Conservation (phyloP, 2,797 vertebrate genomes). For the Loris lydekkerianus region DNA sequence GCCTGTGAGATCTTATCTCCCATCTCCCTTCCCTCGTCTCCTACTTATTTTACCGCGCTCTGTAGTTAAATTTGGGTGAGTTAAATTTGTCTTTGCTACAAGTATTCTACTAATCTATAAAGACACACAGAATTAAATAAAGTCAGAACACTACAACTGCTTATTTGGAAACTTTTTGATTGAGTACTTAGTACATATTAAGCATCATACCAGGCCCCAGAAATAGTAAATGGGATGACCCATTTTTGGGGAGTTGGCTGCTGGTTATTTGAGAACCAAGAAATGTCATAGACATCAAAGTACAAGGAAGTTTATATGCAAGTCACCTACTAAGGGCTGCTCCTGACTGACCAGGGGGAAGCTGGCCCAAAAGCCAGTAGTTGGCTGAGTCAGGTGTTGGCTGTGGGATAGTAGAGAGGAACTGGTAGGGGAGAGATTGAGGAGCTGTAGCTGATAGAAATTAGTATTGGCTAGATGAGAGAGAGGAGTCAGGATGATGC, state of each 20-base stretch:
- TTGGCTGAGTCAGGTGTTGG: neutral
- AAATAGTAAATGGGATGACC: neutral
- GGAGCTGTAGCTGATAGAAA: neutral
- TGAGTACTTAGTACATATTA: neutral
- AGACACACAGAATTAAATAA: slow-evolving; percentile 38
- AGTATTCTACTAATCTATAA: neutral
- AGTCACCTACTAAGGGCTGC: neutral
- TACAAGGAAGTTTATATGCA: neutral
- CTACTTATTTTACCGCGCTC: slow-evolving; percentile 5
- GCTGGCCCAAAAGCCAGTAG: neutral
- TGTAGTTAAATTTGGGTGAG: neutral
- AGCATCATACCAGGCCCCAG: neutral
- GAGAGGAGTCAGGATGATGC: neutral
- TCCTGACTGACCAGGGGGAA: neutral
- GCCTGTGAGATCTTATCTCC: neutral
- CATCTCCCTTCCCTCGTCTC: neutral
- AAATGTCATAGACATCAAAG: neutral
- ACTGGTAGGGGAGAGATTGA: neutral
- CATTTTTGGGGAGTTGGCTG: neutral
- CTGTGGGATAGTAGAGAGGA: neutral
- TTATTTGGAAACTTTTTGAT: neutral
- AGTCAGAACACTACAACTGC: neutral
- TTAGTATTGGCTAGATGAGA: neutral
- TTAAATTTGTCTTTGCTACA: neutral
- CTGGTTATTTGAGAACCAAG: slow-evolving; percentile 18